Evolutionary conservation across 2,113 vertebrate species (phyloP).

Genomic region (Centropus unirufus): DNA sequence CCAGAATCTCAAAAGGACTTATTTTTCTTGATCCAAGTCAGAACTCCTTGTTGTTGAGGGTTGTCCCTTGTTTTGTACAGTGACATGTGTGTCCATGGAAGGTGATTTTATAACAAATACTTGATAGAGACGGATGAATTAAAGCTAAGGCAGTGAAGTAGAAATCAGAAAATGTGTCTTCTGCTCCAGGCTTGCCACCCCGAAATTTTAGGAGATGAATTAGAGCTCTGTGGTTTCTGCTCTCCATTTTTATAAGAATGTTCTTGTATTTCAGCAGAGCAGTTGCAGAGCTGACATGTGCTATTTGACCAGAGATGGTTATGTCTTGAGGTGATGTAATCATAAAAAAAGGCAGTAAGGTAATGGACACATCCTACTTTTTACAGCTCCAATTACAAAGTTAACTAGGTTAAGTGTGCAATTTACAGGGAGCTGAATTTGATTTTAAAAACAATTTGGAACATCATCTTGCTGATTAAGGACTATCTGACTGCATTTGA

Average conservation of each 20-base stretch:
- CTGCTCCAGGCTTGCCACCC: background rate
- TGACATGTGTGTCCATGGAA: background rate
- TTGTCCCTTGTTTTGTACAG: background rate
- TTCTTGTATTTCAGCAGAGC: background rate
- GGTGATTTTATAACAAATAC: background rate
- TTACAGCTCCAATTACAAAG: background rate
- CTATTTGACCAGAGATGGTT: background rate
- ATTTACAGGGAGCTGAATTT: background rate
- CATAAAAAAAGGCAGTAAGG: background rate
- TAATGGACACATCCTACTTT: background rate
- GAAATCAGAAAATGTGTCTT: background rate
- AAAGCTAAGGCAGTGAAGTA: background rate
- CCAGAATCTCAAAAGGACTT: rapidly evolving
- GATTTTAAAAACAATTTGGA: background rate
- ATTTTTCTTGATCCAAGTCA: background rate
- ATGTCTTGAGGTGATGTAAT: background rate
- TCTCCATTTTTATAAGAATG: background rate
- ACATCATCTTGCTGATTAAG: background rate
- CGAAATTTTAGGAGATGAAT: background rate
- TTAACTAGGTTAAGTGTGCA: background rate
- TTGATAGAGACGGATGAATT: background rate
- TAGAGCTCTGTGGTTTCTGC: background rate
- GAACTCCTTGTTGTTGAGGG: background rate
- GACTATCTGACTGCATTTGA: background rate
- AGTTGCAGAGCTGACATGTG: background rate